Evolutionary conservation across 2,797 vertebrate genomes (phyloP).

Genomic region (Fundulus diaphanus): DNA sequence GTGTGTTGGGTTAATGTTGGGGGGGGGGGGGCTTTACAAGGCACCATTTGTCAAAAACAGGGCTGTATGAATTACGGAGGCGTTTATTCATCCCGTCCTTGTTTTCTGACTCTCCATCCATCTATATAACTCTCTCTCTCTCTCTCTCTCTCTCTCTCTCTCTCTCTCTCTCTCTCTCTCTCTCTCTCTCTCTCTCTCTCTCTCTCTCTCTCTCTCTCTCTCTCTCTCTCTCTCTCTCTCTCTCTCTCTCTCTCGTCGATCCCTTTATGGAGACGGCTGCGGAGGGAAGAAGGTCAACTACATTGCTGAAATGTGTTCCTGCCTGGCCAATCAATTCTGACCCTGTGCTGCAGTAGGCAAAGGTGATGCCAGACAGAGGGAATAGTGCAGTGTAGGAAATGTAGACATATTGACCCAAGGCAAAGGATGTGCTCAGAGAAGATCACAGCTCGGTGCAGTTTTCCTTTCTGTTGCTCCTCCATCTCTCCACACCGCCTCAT

Average conservation of each 20-base stretch:
- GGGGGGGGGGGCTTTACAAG: not conserved
- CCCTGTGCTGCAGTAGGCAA: constrained; percentile 37
- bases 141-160: not conserved
- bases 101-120: too few species aligned
- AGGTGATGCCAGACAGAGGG: constrained; percentile 22
- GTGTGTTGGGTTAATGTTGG: too few species aligned
- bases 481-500: constrained; percentile 54
- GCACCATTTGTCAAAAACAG: not conserved
- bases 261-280: constrained; percentile 35
- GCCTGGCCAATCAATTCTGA: constrained; percentile 53
- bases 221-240: constrained; percentile 8
- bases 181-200: constrained; percentile 21
- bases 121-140: constrained; percentile 20
- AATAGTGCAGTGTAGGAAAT: constrained; percentile 22
- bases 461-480: constrained; percentile 40
- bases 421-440: constrained; percentile 58
- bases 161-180: constrained; percentile 14
- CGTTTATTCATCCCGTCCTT: constrained; percentile 14
- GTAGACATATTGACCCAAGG: constrained; percentile 51
- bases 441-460: constrained; percentile 39
- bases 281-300: constrained; percentile 47
- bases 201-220: constrained; percentile 23
- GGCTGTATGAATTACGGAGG: constrained; percentile 10
- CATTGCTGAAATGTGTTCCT: constrained; percentile 55
- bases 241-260: constrained; percentile 27